Evolutionary conservation across 1,140 invertebrate species (phyloP).

Genomic region (Eriosoma lanigerum): DNA sequence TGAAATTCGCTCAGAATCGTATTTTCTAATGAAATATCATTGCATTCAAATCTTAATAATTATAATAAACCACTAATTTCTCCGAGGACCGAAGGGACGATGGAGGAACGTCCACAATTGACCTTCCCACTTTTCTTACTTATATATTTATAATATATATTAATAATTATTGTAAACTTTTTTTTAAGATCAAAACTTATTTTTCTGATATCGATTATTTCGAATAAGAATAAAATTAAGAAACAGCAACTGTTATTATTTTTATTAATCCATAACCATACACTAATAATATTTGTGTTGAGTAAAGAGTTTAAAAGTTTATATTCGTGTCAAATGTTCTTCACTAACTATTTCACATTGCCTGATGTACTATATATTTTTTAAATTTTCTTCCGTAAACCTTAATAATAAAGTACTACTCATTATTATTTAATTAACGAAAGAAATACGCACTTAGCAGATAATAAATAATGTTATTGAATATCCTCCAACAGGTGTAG

Average conservation of each 20-base stretch:
- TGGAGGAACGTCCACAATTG: too few species aligned
- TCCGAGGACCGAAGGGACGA: neutral
- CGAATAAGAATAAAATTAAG: neutral
- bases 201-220: slow-evolving; percentile 40
- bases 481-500: too few species aligned
- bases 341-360: neutral
- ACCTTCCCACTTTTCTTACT: too few species aligned
- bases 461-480: neutral
- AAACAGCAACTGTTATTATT: neutral
- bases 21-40: too few species aligned
- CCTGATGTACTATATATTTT: neutral
- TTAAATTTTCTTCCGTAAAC: neutral
- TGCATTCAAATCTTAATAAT: too few species aligned
- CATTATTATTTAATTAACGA: neutral
- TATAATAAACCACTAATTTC: too few species aligned
- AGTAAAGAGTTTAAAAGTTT: too few species aligned
- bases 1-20: too few species aligned
- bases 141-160: too few species aligned
- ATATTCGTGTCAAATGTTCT: slow-evolving; percentile 2
- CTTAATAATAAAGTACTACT: neutral
- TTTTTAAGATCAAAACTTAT: neutral
- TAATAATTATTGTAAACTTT: neutral
- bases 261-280: neutral
- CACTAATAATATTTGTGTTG: too few species aligned
- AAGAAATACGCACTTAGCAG: neutral